A percentile compares a stretch with the other conserved stretches of the same genome.
These are phyloP conservation scores for Rhysida immarginata DNA, from an alignment of 1,140 invertebrate genomes.

Conservation along the genomic window DNA sequence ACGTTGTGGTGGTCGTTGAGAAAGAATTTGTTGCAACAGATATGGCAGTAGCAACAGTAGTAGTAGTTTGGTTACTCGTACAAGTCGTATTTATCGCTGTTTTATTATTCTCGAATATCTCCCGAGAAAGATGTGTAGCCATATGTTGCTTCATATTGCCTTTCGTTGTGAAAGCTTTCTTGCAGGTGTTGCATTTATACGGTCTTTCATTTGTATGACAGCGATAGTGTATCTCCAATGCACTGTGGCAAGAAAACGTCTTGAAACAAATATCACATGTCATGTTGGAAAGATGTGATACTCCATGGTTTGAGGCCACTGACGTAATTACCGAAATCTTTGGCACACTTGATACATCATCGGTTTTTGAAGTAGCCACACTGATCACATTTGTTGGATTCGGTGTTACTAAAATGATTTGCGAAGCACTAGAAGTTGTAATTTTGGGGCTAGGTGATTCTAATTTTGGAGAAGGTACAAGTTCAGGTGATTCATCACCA, in stretches of 20 bases:
- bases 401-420: neutral
- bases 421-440: neutral
- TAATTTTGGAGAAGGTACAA: neutral
- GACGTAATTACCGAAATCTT: conserved; percentile 13
- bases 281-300: conserved; percentile 54
- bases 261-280: conserved; percentile 98
- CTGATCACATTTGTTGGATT: conserved; percentile 7
- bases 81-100: conserved; percentile 17
- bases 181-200: conserved; percentile 94
- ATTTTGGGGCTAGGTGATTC: conserved; percentile 1
- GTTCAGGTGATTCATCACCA: conserved; percentile 1
- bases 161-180: conserved; percentile 96
- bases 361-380: neutral
- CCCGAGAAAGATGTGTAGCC: conserved; percentile 83
- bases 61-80: neutral
- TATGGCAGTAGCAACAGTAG: neutral
- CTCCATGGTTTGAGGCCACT: conserved; percentile 27
- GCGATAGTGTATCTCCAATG: conserved; percentile 92
- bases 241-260: conserved; percentile 94
- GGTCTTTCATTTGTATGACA: conserved; percentile 96
- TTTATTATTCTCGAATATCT: conserved; percentile 39
- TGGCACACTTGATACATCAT: neutral
- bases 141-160: conserved; percentile 97
- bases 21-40: neutral
- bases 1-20: neutral